phyloP scores from a whole-genome alignment of 2,888 invertebrate species.

The Yponomeuta cagnagella region DNA sequence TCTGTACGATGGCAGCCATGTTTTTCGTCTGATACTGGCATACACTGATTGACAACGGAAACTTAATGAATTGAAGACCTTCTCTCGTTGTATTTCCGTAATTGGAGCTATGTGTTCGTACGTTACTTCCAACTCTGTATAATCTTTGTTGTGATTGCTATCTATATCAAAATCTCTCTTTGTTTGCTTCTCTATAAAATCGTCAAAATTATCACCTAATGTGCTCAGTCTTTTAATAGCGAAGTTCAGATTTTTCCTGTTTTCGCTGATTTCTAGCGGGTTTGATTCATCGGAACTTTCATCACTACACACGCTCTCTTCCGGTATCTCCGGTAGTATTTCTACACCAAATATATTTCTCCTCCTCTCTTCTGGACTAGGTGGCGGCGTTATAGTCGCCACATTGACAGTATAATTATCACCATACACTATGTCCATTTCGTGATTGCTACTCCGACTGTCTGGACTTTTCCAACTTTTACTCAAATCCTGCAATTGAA shows the following conservation, averaged over 20 bases:
- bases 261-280: slow-evolving; percentile 36
- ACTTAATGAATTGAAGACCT: slow-evolving; percentile 61
- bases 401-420: slow-evolving; percentile 33
- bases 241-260: slow-evolving; percentile 54
- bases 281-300: slow-evolving; percentile 27
- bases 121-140: slow-evolving; percentile 57
- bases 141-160: slow-evolving; percentile 42
- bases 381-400: slow-evolving; percentile 57
- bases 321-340: slow-evolving; percentile 71
- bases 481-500: slow-evolving; percentile 58
- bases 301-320: slow-evolving; percentile 63
- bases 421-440: slow-evolving; percentile 30
- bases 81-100: slow-evolving; percentile 62
- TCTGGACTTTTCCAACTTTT: slow-evolving; percentile 66
- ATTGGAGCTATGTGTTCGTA: slow-evolving; percentile 62
- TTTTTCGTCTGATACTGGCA: slow-evolving; percentile 49
- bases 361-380: slow-evolving; percentile 64
- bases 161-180: slow-evolving; percentile 53
- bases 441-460: neutral
- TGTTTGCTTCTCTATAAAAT: slow-evolving; percentile 60
- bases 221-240: slow-evolving; percentile 71
- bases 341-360: slow-evolving; percentile 68
- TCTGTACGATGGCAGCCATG: slow-evolving; percentile 64
- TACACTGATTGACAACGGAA: slow-evolving; percentile 61
- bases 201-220: slow-evolving; percentile 68